Evolutionary conservation across 1,140 invertebrate species (phyloP), one percentile per base, ranked within the genome.

Genomic region (Aleiodes sp.): DNA sequence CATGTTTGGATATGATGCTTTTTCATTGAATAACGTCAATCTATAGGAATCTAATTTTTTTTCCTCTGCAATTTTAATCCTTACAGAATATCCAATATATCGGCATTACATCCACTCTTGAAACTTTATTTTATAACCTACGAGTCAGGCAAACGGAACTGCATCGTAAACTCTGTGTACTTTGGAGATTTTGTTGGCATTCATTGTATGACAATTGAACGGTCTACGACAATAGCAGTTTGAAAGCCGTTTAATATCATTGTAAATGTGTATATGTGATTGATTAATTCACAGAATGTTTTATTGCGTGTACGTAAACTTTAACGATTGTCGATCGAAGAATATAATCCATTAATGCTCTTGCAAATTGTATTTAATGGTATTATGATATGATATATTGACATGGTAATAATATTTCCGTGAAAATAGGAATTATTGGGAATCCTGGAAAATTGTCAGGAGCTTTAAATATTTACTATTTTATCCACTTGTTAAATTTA

Each of bases 261-360:
- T 9, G 16, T 52, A 52, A 16, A 52, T 7, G 46, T 52, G 19
- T 26, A 2, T 26, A 52, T n/a, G n/a, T n/a, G n/a, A n/a, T n/a
- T n/a, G n/a, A n/a, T n/a, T n/a, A 52, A 52, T 52, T 52, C 46
- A 52, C 26, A n/a, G 19, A 52, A 52, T 52, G 26, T 52, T 52
- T 52, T 52, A 52, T 9, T 3, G 10, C 21, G 26, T 10, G 19
- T 2, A 52, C 46, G 21, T 24, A 4, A 52, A 52, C 19, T 52
- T 52, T 52, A 2, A 52, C 26, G 21, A 21, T 52, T 52, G 46
- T 52, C 46, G 19, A 52, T 52, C 21, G 26, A 52, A 52, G 21
- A 4, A 16, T 24, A 16, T n/a, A 24, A 52, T 24, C 46, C 46
- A 19, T 24, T 52, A 24, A 21, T 52, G 21, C 16, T 52, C 3